Base-by-base conservation (phyloP, 2,888 invertebrate genomes). In the Temnothorax ravouxi region DNA sequence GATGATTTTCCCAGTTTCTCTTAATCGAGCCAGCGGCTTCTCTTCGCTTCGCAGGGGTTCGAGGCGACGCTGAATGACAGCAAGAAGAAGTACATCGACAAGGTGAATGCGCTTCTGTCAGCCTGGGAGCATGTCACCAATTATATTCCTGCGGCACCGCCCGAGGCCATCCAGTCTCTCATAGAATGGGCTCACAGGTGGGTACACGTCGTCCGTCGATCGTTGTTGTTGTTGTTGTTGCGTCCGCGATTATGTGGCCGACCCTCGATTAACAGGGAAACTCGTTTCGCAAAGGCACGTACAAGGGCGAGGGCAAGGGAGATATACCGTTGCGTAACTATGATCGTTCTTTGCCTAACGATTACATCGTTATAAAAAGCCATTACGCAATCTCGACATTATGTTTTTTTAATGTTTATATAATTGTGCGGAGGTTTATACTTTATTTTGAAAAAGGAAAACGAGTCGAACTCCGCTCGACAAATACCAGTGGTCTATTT, bases 61-160 rank as follows among this genome's bases (percentile, higher is more conserved):
- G 95, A 95, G 93, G 94, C 94, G 92, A 94, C 94, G 90, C 92
- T 95, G 92, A 95, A 94, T 92, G 95, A 95, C 94, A 93, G 94
- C 92, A 95, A 95, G 91, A 95, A 94, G 92, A 95, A 94, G 88
- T 95, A 95, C 94, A 92, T 92, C 92, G 95, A 95, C 93, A 95
- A 95, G 94, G 95, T 95, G 91, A 94, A 94, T 90, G 94, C 95
- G 91, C 94, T 95, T 92, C 92, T 95, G 92, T 93, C 95, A 90
- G 95, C 95, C 92, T 95, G 95, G 95, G 95, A 95, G 93, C 94
- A 95, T 93, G 94, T 95, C 92, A 94, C 94, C 92, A 94, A 94
- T 92, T 94, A 94, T 90, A 93, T 95, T 91, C 93, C 94, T 89
- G 93, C 92, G 88, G 93, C 94, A 90, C 91, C 93, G 91, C 93